Percentiles rank a stretch among this genome's conserved stretches.
phyloP scores from a whole-genome alignment of 2,113 vertebrate species.

The Scytalopus superciliaris region DNA sequence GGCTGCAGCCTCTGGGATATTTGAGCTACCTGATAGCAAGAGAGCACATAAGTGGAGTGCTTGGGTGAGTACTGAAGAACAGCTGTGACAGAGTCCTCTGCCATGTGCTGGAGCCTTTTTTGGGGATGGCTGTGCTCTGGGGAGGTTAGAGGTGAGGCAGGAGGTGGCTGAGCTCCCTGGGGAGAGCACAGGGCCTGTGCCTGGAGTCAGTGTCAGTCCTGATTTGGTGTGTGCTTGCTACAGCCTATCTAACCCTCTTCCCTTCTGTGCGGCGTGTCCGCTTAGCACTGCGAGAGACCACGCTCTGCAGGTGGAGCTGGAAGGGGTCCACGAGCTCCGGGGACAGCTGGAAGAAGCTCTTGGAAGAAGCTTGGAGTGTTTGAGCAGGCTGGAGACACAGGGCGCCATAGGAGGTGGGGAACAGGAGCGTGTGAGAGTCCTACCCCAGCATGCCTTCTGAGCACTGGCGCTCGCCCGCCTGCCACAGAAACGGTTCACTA shows the following conservation, averaged over 20 bases:
- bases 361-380: conserved; percentile 76
- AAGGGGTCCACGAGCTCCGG: conserved; percentile 85
- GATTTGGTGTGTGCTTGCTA: neutral
- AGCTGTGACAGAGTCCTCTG: neutral
- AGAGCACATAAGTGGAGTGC: neutral
- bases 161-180: neutral
- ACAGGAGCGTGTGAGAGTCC: conserved; percentile 83
- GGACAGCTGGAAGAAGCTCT: conserved; percentile 90
- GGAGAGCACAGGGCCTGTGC: neutral
- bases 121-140: neutral
- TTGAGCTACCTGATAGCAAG: conserved; percentile 51
- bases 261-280: neutral
- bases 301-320: conserved; percentile 85
- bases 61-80: neutral
- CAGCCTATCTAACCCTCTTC: conserved; percentile 60
- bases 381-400: conserved; percentile 77
- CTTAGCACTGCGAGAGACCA: conserved; percentile 79
- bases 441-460: conserved; percentile 83
- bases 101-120: neutral
- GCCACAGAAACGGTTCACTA: conserved; percentile 72
- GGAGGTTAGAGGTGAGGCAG: neutral
- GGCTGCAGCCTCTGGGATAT: conserved; percentile 18
- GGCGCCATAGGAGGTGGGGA: conserved; percentile 91
- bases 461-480: conserved; percentile 67
- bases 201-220: neutral